Base-by-base conservation (phyloP, 2,113 vertebrate genomes). In the Microcebus griseorufus region DNA sequence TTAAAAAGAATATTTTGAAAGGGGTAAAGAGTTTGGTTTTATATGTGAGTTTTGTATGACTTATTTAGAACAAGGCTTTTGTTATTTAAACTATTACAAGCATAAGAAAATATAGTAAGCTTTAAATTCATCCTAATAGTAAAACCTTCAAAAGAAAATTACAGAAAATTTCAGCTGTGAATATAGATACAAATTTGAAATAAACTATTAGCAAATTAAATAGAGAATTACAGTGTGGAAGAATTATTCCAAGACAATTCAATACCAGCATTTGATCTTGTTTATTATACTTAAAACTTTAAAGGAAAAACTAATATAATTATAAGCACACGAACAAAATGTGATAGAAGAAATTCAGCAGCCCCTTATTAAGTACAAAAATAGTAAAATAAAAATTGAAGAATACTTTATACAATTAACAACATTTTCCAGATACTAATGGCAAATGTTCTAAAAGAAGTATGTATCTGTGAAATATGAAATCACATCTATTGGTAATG, bases 151-250 rank as follows among this genome's bases (percentile, higher is more conserved):
- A 81, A 82, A 81, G 60, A 86, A 90, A 87, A 81, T 51, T 60
- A 75, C 39, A 87, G 81, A 82, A 92, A 88, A 88, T 73, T 94
- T 72, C 5, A 73, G 27, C 84, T 88, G 73, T 67, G 48, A 90
- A 90, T 69, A 83, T 22, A 87, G 45, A 88, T 79, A 17, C 9
- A 84, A 88, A 85, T 79, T 72, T 88, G 64, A 88, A 92, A 97
- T 92, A 88, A 94, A 88, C 78, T 94, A 79, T 79, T 82, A 85
- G 23, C 2, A 97, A 94, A 92, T 83, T 88, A 64, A 91, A 84
- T 78, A 93, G 34, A 83, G 64, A 88, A 88, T 88, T 67, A 72
- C 65, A 65, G 20, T 55, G 45, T 23, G 82, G 70, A 78, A 93
- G 6, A 13, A 37, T 62, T 88, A 80, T 95, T 88, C 34, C 27